Base-by-base conservation (phyloP, 2,797 vertebrate species). In the Aplochiton taeniatus region DNA sequence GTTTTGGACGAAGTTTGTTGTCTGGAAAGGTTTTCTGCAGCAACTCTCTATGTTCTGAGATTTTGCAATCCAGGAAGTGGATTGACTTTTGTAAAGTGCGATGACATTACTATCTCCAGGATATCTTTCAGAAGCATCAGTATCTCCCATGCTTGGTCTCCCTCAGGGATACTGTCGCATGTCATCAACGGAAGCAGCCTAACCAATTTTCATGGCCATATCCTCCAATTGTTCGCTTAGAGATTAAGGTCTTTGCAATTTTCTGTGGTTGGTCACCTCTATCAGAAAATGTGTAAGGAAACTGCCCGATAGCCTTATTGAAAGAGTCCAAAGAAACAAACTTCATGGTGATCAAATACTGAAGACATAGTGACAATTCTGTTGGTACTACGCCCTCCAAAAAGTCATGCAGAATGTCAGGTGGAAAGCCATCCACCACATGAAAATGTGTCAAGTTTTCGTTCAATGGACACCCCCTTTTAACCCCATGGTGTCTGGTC, bases 201-300 rank as follows among this genome's bases (percentile, higher is more conserved):
- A 17, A 76, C 74, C 68, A 79, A 41, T 77, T 79, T 64, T 79
- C 61, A 43, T 76, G 70, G 4, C 75, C 61, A 54, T 83, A 76
- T 8, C 76, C 74, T 48, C 62, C 55, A 20, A 65, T 45, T 11
- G 18, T 50, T 66, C 0, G 7, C 55, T 74, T 73, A 4, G 43
- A 61, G 9, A 43, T 18, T 4, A 69, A 63, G 16, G 8, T 69
- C 58, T 76, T 76, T 50, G 63, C 5, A 13, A 81, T 73, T 46
- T 43, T 12, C 52, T 78, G 74, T 7, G 74, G 67, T 50, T 68
- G 49, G 12, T 77, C 52, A 57, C 4, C n/a, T 73, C 44, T 69
- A 44, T 77, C 72, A 19, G 77, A 54, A 72, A 68, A 70, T 48
- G 64, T 63, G 14, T 82, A 76, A 41, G 73, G 75, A 31, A 73